These are phyloP conservation scores for Nymphalis polychloros DNA, from an alignment of 2,888 invertebrate genomes.

Conservation along the genomic window DNA sequence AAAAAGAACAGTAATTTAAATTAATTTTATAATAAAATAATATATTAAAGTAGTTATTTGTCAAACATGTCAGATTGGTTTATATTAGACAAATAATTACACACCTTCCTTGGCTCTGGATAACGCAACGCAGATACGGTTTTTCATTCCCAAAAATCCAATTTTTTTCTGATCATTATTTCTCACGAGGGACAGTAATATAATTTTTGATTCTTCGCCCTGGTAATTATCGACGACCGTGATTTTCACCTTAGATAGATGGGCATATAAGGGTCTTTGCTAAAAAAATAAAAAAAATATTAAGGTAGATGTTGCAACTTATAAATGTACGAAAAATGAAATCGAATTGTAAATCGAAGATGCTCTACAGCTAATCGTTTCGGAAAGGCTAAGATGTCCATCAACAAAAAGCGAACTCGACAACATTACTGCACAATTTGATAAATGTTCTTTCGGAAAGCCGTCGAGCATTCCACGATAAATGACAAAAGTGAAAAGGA, in stretches of 20 bases:
- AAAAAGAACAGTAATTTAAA: slow-evolving; percentile 4
- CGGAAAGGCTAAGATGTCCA: no score
- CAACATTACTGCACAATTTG: no score
- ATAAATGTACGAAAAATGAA: background rate
- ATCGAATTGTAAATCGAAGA: no score
- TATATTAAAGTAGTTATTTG: background rate
- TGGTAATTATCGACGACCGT: slow-evolving; percentile 90
- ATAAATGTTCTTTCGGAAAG: no score
- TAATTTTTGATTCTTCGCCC: slow-evolving; percentile 90
- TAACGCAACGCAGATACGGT: slow-evolving; percentile 89
- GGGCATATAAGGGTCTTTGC: slow-evolving; percentile 55
- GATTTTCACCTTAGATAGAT: slow-evolving; percentile 81
- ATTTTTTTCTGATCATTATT: slow-evolving; percentile 84
- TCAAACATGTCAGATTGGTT: background rate
- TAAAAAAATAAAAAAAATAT: slow-evolving; percentile 44
- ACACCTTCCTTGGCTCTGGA: slow-evolving; percentile 83
- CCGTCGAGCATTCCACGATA: no score
- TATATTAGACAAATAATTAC: background rate
- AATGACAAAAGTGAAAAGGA: no score
- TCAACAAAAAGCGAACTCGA: no score
- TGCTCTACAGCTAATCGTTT: no score
- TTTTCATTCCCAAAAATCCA: slow-evolving; percentile 86
- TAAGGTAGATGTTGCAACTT: background rate
- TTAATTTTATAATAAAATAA: background rate
- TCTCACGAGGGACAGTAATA: slow-evolving; percentile 88